A percentile compares a stretch with the other conserved stretches of the same genome.
phyloP scores from a whole-genome alignment of 2,113 vertebrate species.

The Cettia cetti region DNA sequence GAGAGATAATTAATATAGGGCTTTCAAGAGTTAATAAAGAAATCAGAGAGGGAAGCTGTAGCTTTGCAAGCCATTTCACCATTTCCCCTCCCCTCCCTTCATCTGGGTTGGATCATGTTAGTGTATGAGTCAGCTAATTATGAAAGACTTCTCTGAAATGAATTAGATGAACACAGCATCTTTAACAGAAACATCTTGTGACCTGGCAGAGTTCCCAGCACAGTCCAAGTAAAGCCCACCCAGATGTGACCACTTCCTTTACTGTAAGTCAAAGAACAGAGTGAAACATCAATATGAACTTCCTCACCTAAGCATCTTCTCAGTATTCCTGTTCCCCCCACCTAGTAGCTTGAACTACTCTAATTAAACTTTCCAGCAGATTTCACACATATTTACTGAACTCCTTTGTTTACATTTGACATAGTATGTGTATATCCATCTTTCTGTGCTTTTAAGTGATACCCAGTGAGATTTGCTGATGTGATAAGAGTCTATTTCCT shows the following conservation, averaged over 20 bases:
- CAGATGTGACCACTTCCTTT: constrained; percentile 32
- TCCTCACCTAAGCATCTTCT: background rate
- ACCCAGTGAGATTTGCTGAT: background rate
- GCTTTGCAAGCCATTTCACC: background rate
- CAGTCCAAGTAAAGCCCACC: constrained; percentile 29
- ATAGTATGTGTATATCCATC: background rate
- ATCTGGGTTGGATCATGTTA: constrained; percentile 9
- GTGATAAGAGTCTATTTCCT: background rate
- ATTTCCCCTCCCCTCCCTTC: constrained; percentile 40
- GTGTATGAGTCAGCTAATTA: constrained; percentile 56
- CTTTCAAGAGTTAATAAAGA: constrained; percentile 26
- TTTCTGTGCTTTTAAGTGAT: background rate
- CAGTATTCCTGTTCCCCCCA: background rate
- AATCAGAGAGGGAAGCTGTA: background rate
- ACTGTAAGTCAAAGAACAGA: background rate
- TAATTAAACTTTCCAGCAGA: background rate
- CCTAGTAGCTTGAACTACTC: background rate
- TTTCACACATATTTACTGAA: background rate
- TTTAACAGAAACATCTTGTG: constrained; percentile 53
- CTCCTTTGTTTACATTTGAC: background rate
- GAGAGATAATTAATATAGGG: background rate
- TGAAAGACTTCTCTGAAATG: constrained; percentile 57
- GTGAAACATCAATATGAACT: background rate
- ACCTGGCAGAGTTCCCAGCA: background rate
- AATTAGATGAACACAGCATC: constrained; percentile 45